Conservation (phyloP, 1,140 invertebrate species). For the Cherax quadricarinatus region DNA sequence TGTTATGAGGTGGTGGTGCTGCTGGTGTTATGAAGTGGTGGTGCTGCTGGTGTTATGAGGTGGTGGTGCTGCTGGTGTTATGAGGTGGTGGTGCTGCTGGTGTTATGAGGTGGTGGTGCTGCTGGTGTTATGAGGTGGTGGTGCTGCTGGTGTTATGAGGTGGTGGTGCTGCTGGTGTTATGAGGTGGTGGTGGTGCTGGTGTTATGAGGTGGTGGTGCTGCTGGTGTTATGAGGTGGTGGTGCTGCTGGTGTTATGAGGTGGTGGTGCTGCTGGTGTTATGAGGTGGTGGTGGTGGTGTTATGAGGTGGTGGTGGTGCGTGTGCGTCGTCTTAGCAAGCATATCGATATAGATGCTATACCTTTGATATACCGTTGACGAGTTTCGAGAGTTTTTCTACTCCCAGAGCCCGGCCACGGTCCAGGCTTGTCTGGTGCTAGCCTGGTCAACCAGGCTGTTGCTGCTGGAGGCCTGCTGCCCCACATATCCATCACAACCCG, state of each 20-base stretch:
- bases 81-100: background rate
- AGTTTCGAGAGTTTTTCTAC: too few species aligned
- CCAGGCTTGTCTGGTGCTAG: too few species aligned
- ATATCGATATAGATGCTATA: too few species aligned
- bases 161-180: background rate
- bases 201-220: background rate
- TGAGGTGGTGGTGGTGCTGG: background rate
- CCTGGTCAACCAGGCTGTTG: too few species aligned
- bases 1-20: background rate
- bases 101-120: background rate
- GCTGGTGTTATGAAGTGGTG: background rate
- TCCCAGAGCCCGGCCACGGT: too few species aligned
- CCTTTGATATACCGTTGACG: too few species aligned
- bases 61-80: background rate
- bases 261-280: background rate
- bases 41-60: background rate
- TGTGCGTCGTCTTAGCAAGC: background rate
- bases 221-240: background rate
- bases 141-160: background rate
- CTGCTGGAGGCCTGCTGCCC: too few species aligned
- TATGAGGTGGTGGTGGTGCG: background rate
- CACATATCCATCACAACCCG: too few species aligned
- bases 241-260: background rate
- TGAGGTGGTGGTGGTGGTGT: background rate
- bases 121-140: background rate